Conservation (phyloP, 2,888 invertebrate species). For the Coleophora deauratella region DNA sequence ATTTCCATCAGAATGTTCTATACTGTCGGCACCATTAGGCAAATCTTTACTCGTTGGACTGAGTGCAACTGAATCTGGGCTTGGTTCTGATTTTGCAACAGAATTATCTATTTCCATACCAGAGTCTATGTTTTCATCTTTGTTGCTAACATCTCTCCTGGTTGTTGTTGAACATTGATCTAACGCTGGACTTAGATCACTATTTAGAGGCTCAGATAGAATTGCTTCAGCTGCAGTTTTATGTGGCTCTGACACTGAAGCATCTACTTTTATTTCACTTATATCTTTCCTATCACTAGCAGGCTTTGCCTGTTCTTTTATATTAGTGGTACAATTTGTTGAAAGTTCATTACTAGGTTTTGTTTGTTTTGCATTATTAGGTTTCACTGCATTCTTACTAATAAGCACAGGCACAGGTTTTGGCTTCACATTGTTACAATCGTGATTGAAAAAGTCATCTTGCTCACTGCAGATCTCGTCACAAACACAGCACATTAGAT, state of each 20-base stretch:
- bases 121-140: slow-evolving; percentile 39
- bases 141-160: slow-evolving; percentile 41
- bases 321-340: slow-evolving; percentile 40
- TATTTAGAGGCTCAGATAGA: slow-evolving; percentile 34
- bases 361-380: slow-evolving; percentile 41
- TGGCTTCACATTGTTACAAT: slow-evolving; percentile 74
- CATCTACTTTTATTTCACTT: slow-evolving; percentile 37
- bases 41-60: slow-evolving; percentile 25
- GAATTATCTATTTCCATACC: slow-evolving; percentile 40
- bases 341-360: slow-evolving; percentile 39
- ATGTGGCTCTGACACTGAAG: slow-evolving; percentile 29
- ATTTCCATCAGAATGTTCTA: slow-evolving; percentile 50
- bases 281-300: slow-evolving; percentile 42
- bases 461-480: slow-evolving; percentile 84
- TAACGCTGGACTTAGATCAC: slow-evolving; percentile 43
- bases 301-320: slow-evolving; percentile 34
- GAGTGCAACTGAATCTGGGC: slow-evolving; percentile 26
- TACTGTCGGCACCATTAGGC: slow-evolving; percentile 52
- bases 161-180: slow-evolving; percentile 31
- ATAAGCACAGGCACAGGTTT: slow-evolving; percentile 67
- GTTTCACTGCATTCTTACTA: slow-evolving; percentile 55
- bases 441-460: slow-evolving; percentile 84
- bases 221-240: slow-evolving; percentile 28
- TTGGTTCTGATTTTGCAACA: slow-evolving; percentile 29
- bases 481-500: slow-evolving; percentile 86